phyloP scores from a whole-genome alignment of 2,888 invertebrate species.

The Zelleria hepariella region DNA sequence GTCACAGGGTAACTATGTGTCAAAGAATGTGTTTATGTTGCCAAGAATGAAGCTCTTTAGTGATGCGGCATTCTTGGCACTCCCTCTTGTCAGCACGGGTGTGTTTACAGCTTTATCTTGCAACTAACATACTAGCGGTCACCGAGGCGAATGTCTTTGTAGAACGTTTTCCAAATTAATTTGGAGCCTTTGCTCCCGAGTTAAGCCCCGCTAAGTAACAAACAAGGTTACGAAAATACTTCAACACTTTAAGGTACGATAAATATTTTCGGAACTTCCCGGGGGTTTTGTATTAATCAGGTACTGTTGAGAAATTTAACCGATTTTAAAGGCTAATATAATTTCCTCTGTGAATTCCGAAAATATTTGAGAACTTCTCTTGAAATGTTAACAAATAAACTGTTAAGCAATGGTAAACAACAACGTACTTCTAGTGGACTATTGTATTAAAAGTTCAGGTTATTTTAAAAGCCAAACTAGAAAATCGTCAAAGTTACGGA shows the following conservation, averaged over 20 bases:
- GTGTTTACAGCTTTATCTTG: slow-evolving; percentile 10
- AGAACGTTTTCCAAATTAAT: background rate
- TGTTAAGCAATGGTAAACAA: background rate
- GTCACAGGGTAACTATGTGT: slow-evolving; percentile 62
- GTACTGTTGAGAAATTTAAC: background rate
- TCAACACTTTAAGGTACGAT: slow-evolving; percentile 8
- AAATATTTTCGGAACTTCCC: background rate
- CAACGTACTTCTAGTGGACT: too few relatives aligned
- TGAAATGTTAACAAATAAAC: background rate
- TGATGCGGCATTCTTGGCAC: slow-evolving; percentile 22
- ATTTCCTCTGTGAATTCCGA: background rate
- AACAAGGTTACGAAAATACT: slow-evolving; percentile 36
- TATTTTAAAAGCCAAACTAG: too few relatives aligned
- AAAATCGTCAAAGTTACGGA: too few relatives aligned
- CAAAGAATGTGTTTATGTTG: slow-evolving; percentile 69
- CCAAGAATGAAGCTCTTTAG: slow-evolving; percentile 65
- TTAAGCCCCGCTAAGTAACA: slow-evolving; percentile 31
- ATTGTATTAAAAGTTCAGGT: too few relatives aligned
- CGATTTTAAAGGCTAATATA: background rate
- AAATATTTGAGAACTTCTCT: background rate
- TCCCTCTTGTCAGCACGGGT: slow-evolving; percentile 1
- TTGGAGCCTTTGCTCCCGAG: background rate
- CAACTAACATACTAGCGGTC: background rate
- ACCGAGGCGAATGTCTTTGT: slow-evolving; percentile 18
- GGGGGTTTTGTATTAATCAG: background rate